Evolutionary conservation across 2,113 vertebrate species (phyloP).

Genomic region (Pedetes capensis): DNA sequence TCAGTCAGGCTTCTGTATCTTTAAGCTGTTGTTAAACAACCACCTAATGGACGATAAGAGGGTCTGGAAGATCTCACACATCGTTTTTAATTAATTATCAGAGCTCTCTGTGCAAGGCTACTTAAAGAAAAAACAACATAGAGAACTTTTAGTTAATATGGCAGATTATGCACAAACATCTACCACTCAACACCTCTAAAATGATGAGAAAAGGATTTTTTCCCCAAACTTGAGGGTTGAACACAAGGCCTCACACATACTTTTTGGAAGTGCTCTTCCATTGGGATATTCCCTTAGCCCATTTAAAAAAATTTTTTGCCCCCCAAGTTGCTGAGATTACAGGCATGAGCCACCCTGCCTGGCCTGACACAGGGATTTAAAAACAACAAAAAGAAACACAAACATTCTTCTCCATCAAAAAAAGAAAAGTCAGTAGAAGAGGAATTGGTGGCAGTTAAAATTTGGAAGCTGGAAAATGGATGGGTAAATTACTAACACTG

Average conservation of each 20-base stretch:
- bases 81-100: neutral
- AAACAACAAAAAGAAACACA: neutral
- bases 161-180: neutral
- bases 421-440: neutral
- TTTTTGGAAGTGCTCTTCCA: too few species aligned
- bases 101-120: neutral
- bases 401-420: neutral
- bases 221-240: too few species aligned
- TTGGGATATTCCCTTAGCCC: too few species aligned
- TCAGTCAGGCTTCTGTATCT: neutral
- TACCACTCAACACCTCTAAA: neutral
- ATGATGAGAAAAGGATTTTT: neutral
- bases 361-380: neutral
- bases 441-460: neutral
- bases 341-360: too few species aligned
- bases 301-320: too few species aligned
- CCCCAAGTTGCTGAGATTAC: too few species aligned
- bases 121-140: neutral
- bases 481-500: neutral
- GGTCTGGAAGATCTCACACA: neutral
- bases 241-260: too few species aligned
- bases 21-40: slow-evolving; percentile 7
- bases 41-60: neutral
- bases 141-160: neutral
- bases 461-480: neutral